These are phyloP conservation scores for Hydropsyche betteni DNA, from an alignment of 2,888 invertebrate genomes.

Conservation along the genomic window DNA sequence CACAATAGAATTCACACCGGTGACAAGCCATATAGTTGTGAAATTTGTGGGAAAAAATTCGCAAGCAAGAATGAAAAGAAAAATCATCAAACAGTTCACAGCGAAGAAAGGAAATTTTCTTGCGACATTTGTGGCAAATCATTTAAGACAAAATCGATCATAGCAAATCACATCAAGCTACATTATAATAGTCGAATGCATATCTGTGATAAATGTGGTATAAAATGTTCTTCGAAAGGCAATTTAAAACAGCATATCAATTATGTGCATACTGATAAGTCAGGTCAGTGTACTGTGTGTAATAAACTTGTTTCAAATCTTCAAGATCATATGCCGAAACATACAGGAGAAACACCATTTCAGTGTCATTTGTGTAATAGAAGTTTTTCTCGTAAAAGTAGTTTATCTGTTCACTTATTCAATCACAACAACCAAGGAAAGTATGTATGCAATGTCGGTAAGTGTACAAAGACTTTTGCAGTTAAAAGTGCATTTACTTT, in stretches of 20 bases:
- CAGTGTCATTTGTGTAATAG: constrained; percentile 60
- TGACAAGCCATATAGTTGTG: constrained; percentile 13
- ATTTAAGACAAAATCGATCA: constrained; percentile 44
- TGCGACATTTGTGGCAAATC: constrained; percentile 44
- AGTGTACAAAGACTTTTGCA: constrained; percentile 61
- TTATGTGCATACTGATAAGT: constrained; percentile 47
- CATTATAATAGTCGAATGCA: constrained; percentile 61
- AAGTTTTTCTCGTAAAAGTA: constrained; percentile 57
- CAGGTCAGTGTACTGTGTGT: constrained; percentile 62
- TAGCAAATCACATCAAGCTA: constrained; percentile 55
- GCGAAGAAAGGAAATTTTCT: constrained; percentile 43
- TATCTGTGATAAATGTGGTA: constrained; percentile 58
- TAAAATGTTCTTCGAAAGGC: constrained; percentile 46
- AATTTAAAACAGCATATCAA: constrained; percentile 46
- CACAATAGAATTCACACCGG: constrained; percentile 13
- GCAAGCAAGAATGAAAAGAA: constrained; percentile 57
- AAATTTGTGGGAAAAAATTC: too few relatives aligned
- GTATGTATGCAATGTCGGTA: constrained; percentile 61
- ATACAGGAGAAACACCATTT: constrained; percentile 66
- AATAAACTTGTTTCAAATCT: constrained; percentile 66
- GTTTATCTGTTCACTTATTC: constrained; percentile 60
- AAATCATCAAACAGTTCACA: constrained; percentile 61
- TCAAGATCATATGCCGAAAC: constrained; percentile 68
- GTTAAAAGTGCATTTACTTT: constrained; percentile 62
- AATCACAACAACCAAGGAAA: constrained; percentile 62